Conservation (phyloP, 64 coral and sea anemone species). For the Cladopsammia gracilis region DNA sequence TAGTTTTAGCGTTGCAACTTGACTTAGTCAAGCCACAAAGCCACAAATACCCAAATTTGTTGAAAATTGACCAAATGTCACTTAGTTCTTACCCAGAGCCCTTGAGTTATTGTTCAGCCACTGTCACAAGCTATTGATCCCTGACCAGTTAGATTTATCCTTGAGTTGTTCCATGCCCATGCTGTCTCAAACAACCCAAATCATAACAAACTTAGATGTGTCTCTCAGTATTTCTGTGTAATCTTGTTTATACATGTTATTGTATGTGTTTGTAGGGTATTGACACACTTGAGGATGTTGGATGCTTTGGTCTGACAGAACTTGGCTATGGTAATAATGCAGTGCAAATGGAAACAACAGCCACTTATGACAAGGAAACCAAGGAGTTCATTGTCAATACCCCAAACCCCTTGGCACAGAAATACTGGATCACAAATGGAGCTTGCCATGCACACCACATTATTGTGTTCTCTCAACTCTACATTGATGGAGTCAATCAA, state of each 20-base stretch:
- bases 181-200: no score
- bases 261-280: slow-evolving; percentile 40
- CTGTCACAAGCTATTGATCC: no score
- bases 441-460: slow-evolving; percentile 88
- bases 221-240: no score
- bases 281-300: slow-evolving; percentile 79
- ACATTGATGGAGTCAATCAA: slow-evolving; percentile 84
- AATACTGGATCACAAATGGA: slow-evolving; percentile 96
- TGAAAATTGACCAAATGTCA: no score
- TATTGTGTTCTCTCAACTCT: slow-evolving; percentile 84
- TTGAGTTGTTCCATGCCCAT: no score
- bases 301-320: slow-evolving; percentile 83
- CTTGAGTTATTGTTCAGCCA: no score
- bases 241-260: background rate
- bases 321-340: slow-evolving; percentile 90
- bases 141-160: no score
- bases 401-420: slow-evolving; percentile 83
- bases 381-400: slow-evolving; percentile 89
- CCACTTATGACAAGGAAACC: slow-evolving; percentile 85
- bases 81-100: no score
- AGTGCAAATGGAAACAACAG: slow-evolving; percentile 94
- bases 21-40: no score
- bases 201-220: no score
- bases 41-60: no score
- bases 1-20: no score